Conservation (phyloP, 2,888 invertebrate genomes). For the Cerceris ruficornis region DNA sequence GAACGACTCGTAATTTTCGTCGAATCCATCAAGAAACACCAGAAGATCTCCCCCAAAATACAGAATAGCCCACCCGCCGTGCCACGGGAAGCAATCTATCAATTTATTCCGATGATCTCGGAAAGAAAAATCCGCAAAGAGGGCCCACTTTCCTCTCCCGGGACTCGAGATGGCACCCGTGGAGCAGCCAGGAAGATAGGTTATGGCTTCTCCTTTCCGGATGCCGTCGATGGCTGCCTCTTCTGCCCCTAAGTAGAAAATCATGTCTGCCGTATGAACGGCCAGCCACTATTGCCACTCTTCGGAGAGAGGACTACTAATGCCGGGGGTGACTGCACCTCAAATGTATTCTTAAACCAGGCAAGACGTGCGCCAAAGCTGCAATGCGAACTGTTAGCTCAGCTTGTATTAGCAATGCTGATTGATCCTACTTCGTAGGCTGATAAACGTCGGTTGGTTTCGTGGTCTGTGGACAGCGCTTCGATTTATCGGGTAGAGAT, state of each 20-base stretch:
- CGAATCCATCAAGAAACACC: conserved; percentile 52
- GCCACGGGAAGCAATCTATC: conserved; percentile 58
- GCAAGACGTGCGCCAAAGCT: conserved; percentile 25
- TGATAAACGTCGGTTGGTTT: background rate
- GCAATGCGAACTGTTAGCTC: conserved; percentile 22
- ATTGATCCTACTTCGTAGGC: conserved; percentile 19
- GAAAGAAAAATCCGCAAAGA: conserved; percentile 45
- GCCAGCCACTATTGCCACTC: conserved; percentile 37
- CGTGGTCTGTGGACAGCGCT: background rate
- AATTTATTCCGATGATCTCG: conserved; percentile 48
- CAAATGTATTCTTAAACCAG: conserved; percentile 35
- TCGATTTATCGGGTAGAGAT: no score
- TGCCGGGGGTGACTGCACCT: conserved; percentile 33
- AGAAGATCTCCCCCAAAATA: conserved; percentile 37
- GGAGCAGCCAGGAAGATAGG: conserved; percentile 47
- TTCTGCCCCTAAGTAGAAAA: conserved; percentile 78
- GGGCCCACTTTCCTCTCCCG: conserved; percentile 36
- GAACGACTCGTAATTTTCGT: conserved; percentile 7
- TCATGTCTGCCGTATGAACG: conserved; percentile 80
- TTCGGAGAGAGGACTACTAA: conserved; percentile 31
- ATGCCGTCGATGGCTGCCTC: conserved; percentile 35
- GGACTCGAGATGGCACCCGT: conserved; percentile 35
- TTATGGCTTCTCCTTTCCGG: conserved; percentile 48
- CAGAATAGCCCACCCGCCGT: conserved; percentile 9
- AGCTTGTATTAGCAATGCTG: conserved; percentile 46